Percentiles rank a stretch among this genome's conserved stretches.
Evolutionary conservation across 2,113 vertebrate genomes (phyloP).

Genomic region (Ibidorhyncha struthersii): DNA sequence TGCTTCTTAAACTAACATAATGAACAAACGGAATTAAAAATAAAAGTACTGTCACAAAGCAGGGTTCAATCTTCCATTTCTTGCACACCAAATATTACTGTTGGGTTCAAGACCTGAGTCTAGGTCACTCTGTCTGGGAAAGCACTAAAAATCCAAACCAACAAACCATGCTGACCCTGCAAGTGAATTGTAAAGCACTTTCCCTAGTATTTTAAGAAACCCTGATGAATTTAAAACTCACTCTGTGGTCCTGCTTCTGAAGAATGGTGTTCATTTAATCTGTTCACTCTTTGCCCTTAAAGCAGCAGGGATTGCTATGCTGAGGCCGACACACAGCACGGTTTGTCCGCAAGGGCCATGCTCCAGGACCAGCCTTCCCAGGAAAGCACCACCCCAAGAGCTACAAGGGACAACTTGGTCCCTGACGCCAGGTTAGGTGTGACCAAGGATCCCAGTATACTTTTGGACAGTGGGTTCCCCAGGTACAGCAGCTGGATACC

Average conservation of each 20-base stretch:
- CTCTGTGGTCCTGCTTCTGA: not conserved
- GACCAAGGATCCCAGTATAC: not conserved
- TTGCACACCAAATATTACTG: not conserved
- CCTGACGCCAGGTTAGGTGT: fast-evolving
- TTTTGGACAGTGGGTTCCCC: not conserved
- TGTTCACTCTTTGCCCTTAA: not conserved
- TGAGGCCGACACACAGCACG: not conserved
- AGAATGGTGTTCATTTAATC: not conserved
- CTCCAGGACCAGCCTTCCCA: not conserved
- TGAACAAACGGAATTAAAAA: not conserved
- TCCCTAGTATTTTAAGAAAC: not conserved
- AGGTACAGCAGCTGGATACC: not conserved
- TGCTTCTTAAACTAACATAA: not conserved
- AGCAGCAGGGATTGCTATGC: not conserved
- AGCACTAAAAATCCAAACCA: not conserved
- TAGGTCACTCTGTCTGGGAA: not conserved
- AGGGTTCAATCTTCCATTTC: not conserved
- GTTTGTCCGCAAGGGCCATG: not conserved
- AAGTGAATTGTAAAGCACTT: not conserved
- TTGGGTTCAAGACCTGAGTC: not conserved
- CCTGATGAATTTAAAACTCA: not conserved
- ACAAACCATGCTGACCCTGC: not conserved
- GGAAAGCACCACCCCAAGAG: not conserved
- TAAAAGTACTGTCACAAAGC: not conserved
- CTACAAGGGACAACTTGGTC: not conserved